phyloP scores from a whole-genome alignment of 2,888 invertebrate genomes.

The Troides aeacus region DNA sequence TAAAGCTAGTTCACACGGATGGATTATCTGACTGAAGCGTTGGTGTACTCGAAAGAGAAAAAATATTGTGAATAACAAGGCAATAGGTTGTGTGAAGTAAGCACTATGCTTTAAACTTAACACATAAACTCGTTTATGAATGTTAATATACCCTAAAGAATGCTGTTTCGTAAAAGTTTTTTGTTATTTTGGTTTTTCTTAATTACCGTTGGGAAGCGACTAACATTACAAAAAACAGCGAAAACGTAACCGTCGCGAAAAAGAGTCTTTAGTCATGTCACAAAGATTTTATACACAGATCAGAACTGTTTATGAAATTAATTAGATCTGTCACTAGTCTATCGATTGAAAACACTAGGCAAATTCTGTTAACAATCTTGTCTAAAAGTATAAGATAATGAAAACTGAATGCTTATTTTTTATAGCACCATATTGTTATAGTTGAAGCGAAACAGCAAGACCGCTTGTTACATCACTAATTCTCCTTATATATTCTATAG shows the following conservation, averaged over 20 bases:
- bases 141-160: constrained; percentile 8
- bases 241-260: background rate
- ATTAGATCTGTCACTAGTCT: too few relatives aligned
- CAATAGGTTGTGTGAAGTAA: background rate
- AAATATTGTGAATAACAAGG: background rate
- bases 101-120: background rate
- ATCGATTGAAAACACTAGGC: too few relatives aligned
- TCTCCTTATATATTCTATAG: too few relatives aligned
- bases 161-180: background rate
- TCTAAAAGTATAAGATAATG: too few relatives aligned
- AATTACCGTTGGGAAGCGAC: background rate
- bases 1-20: constrained; percentile 4
- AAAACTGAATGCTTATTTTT: too few relatives aligned
- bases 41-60: background rate
- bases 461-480: too few relatives aligned
- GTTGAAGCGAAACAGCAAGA: too few relatives aligned
- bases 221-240: background rate
- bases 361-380: too few relatives aligned
- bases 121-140: constrained; percentile 5
- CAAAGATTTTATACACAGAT: too few relatives aligned
- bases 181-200: background rate
- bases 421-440: too few relatives aligned
- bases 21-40: background rate
- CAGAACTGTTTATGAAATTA: too few relatives aligned
- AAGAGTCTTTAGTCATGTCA: background rate